Percentiles rank a stretch among this genome's conserved stretches.
These are phyloP conservation scores for Ariopsis seemanni DNA, from an alignment of 2,113 vertebrate species.

Conservation along the genomic window DNA sequence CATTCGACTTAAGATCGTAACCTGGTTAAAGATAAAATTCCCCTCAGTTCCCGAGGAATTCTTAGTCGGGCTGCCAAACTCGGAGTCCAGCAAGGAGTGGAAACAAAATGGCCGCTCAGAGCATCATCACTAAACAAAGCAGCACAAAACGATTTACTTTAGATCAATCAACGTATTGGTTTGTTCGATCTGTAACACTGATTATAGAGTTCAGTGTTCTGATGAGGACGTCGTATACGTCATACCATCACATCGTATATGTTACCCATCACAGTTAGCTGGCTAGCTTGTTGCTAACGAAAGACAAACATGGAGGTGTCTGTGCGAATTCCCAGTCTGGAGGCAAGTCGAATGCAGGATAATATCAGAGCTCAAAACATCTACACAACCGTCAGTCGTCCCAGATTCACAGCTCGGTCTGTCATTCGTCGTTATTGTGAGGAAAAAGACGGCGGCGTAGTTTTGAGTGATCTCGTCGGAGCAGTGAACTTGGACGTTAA, in stretches of 20 bases:
- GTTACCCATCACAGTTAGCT: not conserved
- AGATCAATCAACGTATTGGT: not conserved
- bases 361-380: not conserved
- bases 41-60: not conserved
- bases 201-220: not conserved
- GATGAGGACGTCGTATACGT: not conserved
- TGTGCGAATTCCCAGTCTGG: not conserved
- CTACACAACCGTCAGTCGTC: not conserved
- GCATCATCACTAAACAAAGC: not conserved
- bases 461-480: not conserved
- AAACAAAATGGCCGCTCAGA: not conserved
- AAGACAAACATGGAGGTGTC: not conserved
- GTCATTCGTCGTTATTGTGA: not conserved
- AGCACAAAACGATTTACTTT: not conserved
- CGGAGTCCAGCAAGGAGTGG: not conserved
- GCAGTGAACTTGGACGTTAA: not conserved
- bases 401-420: not conserved
- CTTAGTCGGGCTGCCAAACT: not conserved
- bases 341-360: not conserved
- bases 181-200: not conserved
- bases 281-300: not conserved
- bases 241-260: too few species aligned
- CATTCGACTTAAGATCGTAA: not conserved
- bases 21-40: not conserved
- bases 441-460: not conserved